Evolutionary conservation across 2,113 vertebrate species (phyloP).

Genomic region (Tapirus terrestris): DNA sequence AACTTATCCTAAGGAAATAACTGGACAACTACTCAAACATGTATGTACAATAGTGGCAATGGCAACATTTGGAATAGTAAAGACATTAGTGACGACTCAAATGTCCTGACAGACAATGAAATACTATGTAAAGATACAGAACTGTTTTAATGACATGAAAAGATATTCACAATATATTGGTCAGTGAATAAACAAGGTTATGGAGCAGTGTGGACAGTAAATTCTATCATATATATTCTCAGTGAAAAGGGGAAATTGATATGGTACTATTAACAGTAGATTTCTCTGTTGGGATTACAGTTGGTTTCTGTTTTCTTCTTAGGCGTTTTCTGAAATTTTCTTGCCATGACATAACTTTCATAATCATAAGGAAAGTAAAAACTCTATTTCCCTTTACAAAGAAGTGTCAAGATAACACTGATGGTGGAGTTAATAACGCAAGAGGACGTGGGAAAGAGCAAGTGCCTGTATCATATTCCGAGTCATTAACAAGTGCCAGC

Average conservation of each 20-base stretch:
- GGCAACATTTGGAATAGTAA: not conserved
- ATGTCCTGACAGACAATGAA: not conserved
- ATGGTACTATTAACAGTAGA: not conserved
- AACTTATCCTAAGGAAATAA: not conserved
- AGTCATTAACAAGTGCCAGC: constrained; percentile 69
- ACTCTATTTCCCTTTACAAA: constrained; percentile 37
- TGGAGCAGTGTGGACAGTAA: not conserved
- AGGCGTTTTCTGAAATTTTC: not conserved
- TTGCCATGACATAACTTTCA: not conserved
- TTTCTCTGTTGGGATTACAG: not conserved
- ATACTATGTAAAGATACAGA: not conserved
- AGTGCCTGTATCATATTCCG: not conserved
- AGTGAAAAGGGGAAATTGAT: not conserved
- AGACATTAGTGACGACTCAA: not conserved
- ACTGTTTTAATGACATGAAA: not conserved
- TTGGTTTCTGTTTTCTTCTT: constrained; percentile 31
- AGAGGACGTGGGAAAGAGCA: constrained; percentile 53
- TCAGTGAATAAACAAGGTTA: not conserved
- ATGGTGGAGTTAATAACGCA: constrained; percentile 52
- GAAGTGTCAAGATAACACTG: constrained; percentile 31
- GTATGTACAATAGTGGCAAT: not conserved
- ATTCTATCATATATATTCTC: not conserved
- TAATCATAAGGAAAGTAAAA: not conserved
- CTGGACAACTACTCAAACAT: not conserved
- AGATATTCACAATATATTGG: not conserved